Evolutionary conservation across 2,888 invertebrate genomes (phyloP).

Genomic region (Urechis unicinctus): DNA sequence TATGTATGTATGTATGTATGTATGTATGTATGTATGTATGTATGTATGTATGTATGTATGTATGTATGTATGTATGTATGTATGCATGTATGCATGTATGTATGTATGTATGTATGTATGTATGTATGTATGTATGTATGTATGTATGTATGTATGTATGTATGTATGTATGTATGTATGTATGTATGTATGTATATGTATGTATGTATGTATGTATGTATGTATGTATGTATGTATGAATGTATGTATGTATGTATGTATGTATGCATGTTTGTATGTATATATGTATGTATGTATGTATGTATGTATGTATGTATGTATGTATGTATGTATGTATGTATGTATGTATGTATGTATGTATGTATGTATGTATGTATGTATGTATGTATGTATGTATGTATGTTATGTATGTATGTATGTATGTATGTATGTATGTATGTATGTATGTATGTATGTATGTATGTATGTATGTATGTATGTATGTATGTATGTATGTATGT

Average conservation of each 20-base stretch:
- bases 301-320: too few species aligned
- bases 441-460: too few species aligned
- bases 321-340: too few species aligned
- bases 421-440: too few species aligned
- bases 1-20: neutral
- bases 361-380: too few species aligned
- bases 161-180: neutral
- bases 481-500: too few species aligned
- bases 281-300: too few species aligned
- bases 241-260: neutral
- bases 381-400: too few species aligned
- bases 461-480: too few species aligned
- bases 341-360: too few species aligned
- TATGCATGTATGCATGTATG: neutral
- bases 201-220: neutral
- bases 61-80: neutral
- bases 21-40: neutral
- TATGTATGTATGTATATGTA: neutral
- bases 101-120: constrained; percentile 1
- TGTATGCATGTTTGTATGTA: too few species aligned
- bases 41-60: neutral
- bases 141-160: neutral
- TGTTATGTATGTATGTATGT: too few species aligned
- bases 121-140: neutral
- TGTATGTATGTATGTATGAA: neutral